Base-by-base conservation (phyloP, 1,140 invertebrate species). In the fruit fly (Drosophila melanogaster) region DNA sequence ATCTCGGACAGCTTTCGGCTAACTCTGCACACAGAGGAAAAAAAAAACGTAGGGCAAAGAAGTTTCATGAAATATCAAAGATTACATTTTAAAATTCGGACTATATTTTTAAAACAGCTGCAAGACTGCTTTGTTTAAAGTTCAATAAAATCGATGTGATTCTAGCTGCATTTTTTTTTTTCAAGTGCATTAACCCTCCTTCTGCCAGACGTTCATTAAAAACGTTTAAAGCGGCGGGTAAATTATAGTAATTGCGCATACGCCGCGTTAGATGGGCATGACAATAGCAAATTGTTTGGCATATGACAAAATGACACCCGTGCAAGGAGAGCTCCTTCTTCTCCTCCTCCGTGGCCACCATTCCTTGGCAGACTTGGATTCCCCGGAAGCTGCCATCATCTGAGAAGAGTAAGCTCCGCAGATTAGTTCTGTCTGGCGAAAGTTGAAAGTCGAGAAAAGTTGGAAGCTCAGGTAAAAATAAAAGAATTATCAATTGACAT, bases 191-290 rank as follows among this genome's bases (percentile, higher is more conserved):
- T 41, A 30, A 44, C 26, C 30, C 43, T 33, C 12, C 43, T n/a
- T 14, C 12, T 38, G 47, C 26, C 43, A 54, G 43, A 38, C 62
- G 61, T 60, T 67, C 61, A 74, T 75, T 72, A 58, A 64, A 72
- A 72, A 72, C 59, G 58, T 72, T 71, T 53, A 75, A 67, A 40
- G 61, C 55, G 70, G 55, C 73, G 38, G 51, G n/a, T 35, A 74
- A 77, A 75, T 77, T 67, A 77, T 69, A 57, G 62, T 77, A 77
- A 77, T 75, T 75, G 74, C 58, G 47, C 58, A 70, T 64, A 26
- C 64, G 53, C 41, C 72, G 64, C 47, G 72, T 69, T 61, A 53
- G 54, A 44, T 53, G 56, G 50, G 17, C 49, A 56, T 77, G 57
- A 77, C 56, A 75, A 69, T 77, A 41, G 66, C 71, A 35, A 75